These are phyloP conservation scores for Colaptes auratus DNA, from an alignment of 2,113 vertebrate genomes.

Conservation along the genomic window DNA sequence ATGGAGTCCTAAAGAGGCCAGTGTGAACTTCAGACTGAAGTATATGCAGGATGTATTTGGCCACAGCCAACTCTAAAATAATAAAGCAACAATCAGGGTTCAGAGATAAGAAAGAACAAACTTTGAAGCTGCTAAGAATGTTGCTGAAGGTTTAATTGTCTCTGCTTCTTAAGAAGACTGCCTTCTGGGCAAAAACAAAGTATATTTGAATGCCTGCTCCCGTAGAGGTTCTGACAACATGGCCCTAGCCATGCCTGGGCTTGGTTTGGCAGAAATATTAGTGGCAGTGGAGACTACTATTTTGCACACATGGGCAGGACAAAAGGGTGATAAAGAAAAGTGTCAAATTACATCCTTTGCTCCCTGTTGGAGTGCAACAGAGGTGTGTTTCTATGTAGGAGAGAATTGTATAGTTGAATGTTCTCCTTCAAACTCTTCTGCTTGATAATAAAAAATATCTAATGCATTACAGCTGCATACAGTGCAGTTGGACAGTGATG, in stretches of 20 bases:
- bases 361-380: background rate
- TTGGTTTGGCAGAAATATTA: background rate
- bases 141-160: background rate
- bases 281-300: background rate
- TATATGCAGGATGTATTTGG: background rate
- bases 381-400: background rate
- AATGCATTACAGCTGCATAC: background rate
- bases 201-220: background rate
- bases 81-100: background rate
- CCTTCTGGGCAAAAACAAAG: background rate
- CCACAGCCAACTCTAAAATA: background rate
- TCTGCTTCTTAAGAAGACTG: background rate
- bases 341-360: background rate
- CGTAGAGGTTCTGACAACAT: background rate
- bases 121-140: background rate
- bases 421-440: background rate
- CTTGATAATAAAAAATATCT: background rate
- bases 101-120: background rate
- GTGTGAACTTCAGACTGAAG: constrained; percentile 16
- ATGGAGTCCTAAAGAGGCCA: background rate
- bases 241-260: fast-evolving
- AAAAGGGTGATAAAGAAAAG: background rate
- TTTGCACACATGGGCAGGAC: background rate
- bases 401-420: background rate
- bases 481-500: fast-evolving